Evolutionary conservation across 2,888 invertebrate genomes (phyloP).

Genomic region (Mesoligia furuncula): DNA sequence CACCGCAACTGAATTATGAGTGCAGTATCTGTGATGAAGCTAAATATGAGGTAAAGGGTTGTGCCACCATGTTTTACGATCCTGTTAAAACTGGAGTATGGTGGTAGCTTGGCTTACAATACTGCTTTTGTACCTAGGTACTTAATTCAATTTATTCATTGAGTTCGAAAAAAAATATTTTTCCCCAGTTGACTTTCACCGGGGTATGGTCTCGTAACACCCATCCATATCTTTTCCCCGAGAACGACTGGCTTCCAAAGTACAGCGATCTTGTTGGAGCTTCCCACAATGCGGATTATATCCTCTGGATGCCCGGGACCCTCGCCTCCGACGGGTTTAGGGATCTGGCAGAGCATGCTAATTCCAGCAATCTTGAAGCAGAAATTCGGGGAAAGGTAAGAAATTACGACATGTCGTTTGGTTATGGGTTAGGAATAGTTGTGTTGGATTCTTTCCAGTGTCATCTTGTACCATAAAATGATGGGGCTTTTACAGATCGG

Average conservation of each 20-base stretch:
- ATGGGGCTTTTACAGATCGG: constrained; percentile 74
- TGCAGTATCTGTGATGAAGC: constrained; percentile 86
- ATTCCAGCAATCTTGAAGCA: constrained; percentile 80
- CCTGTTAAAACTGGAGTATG: neutral
- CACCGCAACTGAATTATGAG: constrained; percentile 81
- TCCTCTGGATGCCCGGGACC: constrained; percentile 82
- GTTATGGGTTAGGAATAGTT: neutral
- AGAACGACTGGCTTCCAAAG: constrained; percentile 84
- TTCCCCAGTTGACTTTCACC: constrained; percentile 78
- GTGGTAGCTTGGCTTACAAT: neutral
- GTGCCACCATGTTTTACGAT: neutral
- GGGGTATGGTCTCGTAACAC: constrained; percentile 87
- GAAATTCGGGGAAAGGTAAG: constrained; percentile 84
- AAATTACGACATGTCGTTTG: neutral
- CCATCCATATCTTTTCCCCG: constrained; percentile 82
- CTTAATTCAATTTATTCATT: neutral
- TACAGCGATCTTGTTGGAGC: constrained; percentile 86
- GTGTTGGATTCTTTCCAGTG: neutral
- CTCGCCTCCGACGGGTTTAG: constrained; percentile 81
- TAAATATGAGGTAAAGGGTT: constrained; percentile 78
- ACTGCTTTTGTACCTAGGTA: neutral
- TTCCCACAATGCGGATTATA: constrained; percentile 80
- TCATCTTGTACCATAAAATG: neutral
- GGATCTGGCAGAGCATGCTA: constrained; percentile 83
- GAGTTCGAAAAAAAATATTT: neutral